Conservation (phyloP, 2,113 vertebrate genomes). For the cattle (Bos taurus) region ARS-UCD2.0 NC_037356.1:47228001-47228500, state of each 20-base stretch:
- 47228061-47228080: neutral
- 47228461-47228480: fast-evolving
- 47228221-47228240: neutral
- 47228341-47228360: neutral
- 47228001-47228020: neutral
- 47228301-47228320: fast-evolving
- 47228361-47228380: neutral
- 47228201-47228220: fast-evolving
- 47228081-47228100: no score
- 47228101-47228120: fast-evolving
- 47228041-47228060: fast-evolving
- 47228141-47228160: fast-evolving
- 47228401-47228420: neutral
- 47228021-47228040: neutral
- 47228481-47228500: neutral
- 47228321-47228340: neutral
- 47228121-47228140: neutral
- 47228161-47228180: neutral
- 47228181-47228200: fast-evolving
- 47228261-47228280: fast-evolving
- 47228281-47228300: neutral
- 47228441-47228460: no score
- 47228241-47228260: fast-evolving
- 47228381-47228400: neutral
- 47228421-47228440: neutral